Evolutionary conservation across 2,888 invertebrate species (phyloP).

Genomic region (Apamea crenata): DNA sequence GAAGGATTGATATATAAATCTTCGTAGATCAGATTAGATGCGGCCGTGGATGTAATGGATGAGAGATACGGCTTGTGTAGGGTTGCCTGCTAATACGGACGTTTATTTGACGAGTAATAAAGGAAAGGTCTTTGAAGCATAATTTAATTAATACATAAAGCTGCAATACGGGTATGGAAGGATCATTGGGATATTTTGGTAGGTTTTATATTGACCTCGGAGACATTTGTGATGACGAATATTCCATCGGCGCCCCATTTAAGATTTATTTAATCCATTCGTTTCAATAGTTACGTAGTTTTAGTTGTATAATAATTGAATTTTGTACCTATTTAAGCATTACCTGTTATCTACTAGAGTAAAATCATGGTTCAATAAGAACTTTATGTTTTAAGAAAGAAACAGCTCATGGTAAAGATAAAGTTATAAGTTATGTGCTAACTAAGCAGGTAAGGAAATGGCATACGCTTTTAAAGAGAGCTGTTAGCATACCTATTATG

Average conservation of each 20-base stretch:
- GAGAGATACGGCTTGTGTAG: conserved; percentile 45
- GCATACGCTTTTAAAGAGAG: conserved; percentile 26
- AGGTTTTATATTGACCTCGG: background rate
- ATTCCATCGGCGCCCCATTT: background rate
- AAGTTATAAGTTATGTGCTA: background rate
- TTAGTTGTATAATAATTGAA: background rate
- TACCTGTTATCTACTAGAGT: background rate
- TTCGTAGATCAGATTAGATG: conserved; percentile 74
- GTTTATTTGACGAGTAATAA: conserved; percentile 8
- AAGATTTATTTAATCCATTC: background rate
- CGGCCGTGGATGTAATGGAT: conserved; percentile 58
- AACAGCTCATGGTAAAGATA: background rate
- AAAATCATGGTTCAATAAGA: background rate
- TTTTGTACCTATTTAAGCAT: background rate
- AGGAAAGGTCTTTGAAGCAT: conserved; percentile 16
- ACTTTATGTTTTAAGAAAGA: background rate
- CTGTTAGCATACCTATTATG: background rate
- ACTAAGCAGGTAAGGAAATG: background rate
- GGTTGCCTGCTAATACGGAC: conserved; percentile 14
- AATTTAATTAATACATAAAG: background rate
- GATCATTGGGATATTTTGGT: background rate
- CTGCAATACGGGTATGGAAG: background rate
- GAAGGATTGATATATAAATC: conserved; percentile 76
- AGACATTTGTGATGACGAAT: background rate
- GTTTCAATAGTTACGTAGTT: background rate